Evolutionary conservation across 1,140 invertebrate genomes (phyloP).

Genomic region (Portunus trituberculatus): DNA sequence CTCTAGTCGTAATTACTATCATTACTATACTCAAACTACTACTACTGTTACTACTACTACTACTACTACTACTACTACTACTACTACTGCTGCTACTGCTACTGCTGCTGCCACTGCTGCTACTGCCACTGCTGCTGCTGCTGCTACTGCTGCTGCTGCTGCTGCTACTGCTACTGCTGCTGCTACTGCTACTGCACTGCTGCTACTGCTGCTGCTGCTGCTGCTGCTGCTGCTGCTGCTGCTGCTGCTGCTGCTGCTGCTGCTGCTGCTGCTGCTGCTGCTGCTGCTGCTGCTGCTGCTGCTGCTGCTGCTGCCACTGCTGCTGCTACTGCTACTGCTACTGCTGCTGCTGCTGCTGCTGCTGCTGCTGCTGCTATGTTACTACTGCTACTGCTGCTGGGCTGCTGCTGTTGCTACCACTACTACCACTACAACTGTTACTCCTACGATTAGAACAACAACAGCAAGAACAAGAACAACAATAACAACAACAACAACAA

Average conservation of each 20-base stretch:
- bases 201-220: no score
- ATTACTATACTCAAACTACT: background rate
- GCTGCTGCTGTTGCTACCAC: no score
- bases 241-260: background rate
- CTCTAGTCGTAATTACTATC: background rate
- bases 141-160: background rate
- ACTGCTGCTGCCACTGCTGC: no score
- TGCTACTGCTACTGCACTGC: no score
- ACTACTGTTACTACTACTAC: constrained; percentile 10
- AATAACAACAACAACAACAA: background rate
- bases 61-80: constrained; percentile 22
- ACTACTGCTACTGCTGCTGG: background rate
- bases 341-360: no score
- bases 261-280: background rate
- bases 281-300: background rate
- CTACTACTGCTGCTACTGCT: background rate
- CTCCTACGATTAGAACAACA: background rate
- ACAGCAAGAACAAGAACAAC: background rate
- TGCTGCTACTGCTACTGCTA: background rate
- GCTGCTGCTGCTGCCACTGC: background rate
- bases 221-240: background rate
- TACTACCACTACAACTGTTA: background rate
- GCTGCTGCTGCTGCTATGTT: background rate
- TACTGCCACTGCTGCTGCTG: background rate
- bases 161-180: no score